These are phyloP conservation scores for Tetragonisca angustula DNA, from an alignment of 2,888 invertebrate genomes.

Conservation along the genomic window DNA sequence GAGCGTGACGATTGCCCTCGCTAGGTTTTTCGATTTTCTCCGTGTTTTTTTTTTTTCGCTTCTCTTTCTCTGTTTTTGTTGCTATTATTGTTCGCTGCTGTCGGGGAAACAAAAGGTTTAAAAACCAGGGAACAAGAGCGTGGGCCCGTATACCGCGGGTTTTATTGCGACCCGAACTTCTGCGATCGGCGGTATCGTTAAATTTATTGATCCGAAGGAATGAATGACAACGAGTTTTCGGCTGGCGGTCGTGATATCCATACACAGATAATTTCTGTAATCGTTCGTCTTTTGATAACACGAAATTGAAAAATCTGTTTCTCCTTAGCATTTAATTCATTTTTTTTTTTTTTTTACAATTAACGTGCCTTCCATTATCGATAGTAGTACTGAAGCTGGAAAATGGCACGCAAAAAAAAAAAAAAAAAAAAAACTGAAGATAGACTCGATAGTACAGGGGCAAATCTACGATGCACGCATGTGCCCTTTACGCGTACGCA, in stretches of 20 bases:
- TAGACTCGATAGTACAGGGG: no score
- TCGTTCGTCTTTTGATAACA: no score
- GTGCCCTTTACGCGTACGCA: not conserved
- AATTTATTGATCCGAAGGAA: slow-evolving; percentile 29
- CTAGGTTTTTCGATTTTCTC: not conserved
- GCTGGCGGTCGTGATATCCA: not conserved
- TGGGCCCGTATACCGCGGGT: not conserved
- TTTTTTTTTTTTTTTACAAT: no score
- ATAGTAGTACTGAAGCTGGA: no score
- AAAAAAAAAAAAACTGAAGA: no score
- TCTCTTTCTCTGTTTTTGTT: slow-evolving; percentile 4
- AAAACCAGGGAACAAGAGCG: slow-evolving; percentile 7
- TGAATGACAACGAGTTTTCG: not conserved
- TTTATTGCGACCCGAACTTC: slow-evolving; percentile 15
- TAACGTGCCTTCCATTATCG: no score
- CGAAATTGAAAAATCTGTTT: no score
- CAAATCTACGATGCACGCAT: no score
- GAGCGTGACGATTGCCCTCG: slow-evolving; percentile 8
- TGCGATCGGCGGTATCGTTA: slow-evolving; percentile 11
- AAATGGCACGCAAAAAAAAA: no score
- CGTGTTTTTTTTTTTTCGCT: not conserved
- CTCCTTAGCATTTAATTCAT: not conserved
- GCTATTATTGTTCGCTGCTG: not conserved
- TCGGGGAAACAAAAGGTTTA: slow-evolving; percentile 23
- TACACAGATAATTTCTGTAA: no score